Conservation (phyloP, 2,113 vertebrate genomes). For the Brevimyrus niger region DNA sequence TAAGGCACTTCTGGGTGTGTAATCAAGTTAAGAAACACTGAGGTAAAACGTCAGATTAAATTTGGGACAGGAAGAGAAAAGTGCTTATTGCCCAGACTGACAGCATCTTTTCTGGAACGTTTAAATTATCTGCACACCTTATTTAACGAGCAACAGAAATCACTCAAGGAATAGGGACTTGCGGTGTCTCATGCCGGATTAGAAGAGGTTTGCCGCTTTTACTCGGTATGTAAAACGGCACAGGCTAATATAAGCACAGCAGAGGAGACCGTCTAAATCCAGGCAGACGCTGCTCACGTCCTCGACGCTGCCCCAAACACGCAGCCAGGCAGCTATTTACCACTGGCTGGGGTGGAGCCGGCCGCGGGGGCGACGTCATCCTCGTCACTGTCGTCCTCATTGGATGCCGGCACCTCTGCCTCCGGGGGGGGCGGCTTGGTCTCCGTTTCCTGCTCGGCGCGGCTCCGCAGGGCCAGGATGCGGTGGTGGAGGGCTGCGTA, state of each 20-base stretch:
- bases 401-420: conserved; percentile 57
- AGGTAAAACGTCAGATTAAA: neutral
- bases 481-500: conserved; percentile 91
- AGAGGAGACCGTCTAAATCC: neutral
- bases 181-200: neutral
- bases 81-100: neutral
- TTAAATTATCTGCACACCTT: neutral
- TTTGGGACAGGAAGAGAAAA: neutral
- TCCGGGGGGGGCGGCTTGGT: conserved; percentile 54
- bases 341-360: conserved; percentile 47
- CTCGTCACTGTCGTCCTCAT: conserved; percentile 72
- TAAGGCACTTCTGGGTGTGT: neutral
- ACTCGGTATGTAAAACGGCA: neutral
- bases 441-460: conserved; percentile 81
- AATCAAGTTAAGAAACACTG: neutral
- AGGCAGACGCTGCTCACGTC: neutral
- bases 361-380: conserved; percentile 58
- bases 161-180: neutral
- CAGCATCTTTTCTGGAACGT: neutral
- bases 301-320: neutral
- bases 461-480: conserved; percentile 84
- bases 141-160: neutral
- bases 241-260: neutral
- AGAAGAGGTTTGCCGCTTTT: neutral
- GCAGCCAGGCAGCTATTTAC: conserved; percentile 40